Percentiles rank a stretch among this genome's conserved stretches.
These are phyloP conservation scores for Aphodius granarius DNA, from an alignment of 2,888 invertebrate species.

Conservation along the genomic window DNA sequence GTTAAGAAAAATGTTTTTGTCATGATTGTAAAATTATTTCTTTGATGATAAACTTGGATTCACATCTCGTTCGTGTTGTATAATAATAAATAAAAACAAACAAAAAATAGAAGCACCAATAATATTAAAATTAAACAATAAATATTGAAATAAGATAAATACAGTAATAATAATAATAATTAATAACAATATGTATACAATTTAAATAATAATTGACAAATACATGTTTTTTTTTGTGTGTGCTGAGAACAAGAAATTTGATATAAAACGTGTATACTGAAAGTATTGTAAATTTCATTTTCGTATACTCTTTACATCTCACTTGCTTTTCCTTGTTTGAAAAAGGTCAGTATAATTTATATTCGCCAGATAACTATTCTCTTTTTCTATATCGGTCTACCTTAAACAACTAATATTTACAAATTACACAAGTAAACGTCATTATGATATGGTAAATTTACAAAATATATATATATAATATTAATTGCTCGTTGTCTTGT, in stretches of 20 bases:
- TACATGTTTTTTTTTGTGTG: too few relatives aligned
- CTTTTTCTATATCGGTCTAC: slow-evolving; percentile 19
- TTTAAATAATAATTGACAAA: background rate
- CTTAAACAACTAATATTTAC: slow-evolving; percentile 24
- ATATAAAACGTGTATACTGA: background rate
- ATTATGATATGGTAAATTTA: slow-evolving; percentile 48
- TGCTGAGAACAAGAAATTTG: too few relatives aligned
- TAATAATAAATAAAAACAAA: background rate
- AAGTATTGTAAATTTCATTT: slow-evolving; percentile 29
- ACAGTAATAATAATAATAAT: slow-evolving; percentile 17
- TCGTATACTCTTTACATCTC: slow-evolving; percentile 46
- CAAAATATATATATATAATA: slow-evolving; percentile 46
- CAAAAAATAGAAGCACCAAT: background rate
- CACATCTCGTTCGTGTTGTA: background rate
- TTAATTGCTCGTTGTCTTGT: slow-evolving; percentile 39
- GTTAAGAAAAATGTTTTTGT: slow-evolving; percentile 22
- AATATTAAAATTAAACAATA: slow-evolving; percentile 9
- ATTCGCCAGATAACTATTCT: slow-evolving; percentile 38
- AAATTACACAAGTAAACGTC: slow-evolving; percentile 20
- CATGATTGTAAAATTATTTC: slow-evolving; percentile 15
- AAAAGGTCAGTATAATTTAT: slow-evolving; percentile 24
- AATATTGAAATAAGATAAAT: slow-evolving; percentile 18
- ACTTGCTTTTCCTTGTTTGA: slow-evolving; percentile 33
- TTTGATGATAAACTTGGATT: background rate
- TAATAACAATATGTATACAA: background rate